A percentile compares a stretch with the other conserved stretches of the same genome.
Evolutionary conservation across 92 coral and sea anemone species (phyloP).

Genomic region (Micromussa lordhowensis): DNA sequence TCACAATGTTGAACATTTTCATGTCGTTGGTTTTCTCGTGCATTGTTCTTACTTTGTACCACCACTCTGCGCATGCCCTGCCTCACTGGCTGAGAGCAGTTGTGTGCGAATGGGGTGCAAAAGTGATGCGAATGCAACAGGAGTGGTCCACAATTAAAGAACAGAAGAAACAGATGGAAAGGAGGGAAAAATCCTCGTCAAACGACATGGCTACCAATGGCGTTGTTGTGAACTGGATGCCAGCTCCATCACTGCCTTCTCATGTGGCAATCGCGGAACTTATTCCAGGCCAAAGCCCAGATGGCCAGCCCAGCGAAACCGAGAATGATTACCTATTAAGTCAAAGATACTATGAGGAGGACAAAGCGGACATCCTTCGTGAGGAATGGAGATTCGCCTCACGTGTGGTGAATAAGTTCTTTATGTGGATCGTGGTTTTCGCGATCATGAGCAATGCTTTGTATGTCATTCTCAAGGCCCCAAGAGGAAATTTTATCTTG

Average conservation of each 20-base stretch:
- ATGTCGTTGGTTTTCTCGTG: constrained; percentile 84
- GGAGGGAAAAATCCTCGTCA: constrained; percentile 9
- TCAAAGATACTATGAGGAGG: constrained; percentile 60
- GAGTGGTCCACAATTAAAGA: constrained; percentile 76
- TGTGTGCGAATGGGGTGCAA: constrained; percentile 81
- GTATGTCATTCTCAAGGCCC: constrained; percentile 77
- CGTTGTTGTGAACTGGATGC: constrained; percentile 53
- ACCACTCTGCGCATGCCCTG: constrained; percentile 57
- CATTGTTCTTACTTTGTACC: constrained; percentile 73
- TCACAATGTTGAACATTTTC: constrained; percentile 86
- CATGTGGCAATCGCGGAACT: constrained; percentile 4
- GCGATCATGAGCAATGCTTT: constrained; percentile 69
- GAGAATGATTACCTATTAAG: constrained; percentile 43
- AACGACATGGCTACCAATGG: constrained; percentile 32
- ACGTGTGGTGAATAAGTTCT: constrained; percentile 74
- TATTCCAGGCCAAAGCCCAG: not conserved
- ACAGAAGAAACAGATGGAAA: constrained; percentile 58
- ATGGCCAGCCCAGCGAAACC: constrained; percentile 25
- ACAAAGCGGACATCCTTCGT: constrained; percentile 58
- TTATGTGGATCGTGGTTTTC: constrained; percentile 73
- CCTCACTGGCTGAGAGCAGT: constrained; percentile 61
- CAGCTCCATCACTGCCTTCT: constrained; percentile 39
- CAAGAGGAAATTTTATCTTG: constrained; percentile 57
- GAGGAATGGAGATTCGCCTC: constrained; percentile 92
- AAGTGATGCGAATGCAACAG: constrained; percentile 63